A percentile compares a stretch with the other conserved stretches of the same genome.
Conservation (phyloP, 2,888 invertebrate species). For the Leptopilina myrica region DNA sequence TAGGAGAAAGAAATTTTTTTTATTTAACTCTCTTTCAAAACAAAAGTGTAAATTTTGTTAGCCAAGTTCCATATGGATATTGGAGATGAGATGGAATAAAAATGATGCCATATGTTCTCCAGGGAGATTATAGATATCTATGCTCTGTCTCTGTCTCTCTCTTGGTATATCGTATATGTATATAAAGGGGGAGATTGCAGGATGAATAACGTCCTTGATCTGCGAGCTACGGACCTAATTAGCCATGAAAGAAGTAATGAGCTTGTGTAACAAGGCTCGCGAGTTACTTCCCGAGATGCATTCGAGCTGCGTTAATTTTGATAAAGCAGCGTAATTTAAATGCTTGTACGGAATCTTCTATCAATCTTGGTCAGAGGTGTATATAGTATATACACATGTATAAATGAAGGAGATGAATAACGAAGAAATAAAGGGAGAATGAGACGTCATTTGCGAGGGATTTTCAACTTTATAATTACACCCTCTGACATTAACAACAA, state of each 20-base stretch:
- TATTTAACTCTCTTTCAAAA: no score
- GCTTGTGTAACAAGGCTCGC: conserved; percentile 8
- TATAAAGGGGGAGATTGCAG: conserved; percentile 7
- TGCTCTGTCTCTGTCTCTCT: neutral
- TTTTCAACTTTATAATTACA: no score
- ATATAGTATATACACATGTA: neutral
- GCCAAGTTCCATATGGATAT: no score
- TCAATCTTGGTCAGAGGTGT: neutral
- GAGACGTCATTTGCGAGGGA: neutral
- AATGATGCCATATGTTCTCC: conserved; percentile 25
- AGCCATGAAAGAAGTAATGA: conserved; percentile 30
- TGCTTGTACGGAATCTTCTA: neutral
- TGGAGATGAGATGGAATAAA: conserved; percentile 3
- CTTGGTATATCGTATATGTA: neutral
- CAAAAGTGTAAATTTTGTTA: no score
- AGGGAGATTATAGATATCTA: conserved; percentile 27
- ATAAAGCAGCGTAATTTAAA: conserved; percentile 31
- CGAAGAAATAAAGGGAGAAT: neutral
- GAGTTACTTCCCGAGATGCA: conserved; percentile 22
- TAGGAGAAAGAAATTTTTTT: no score
- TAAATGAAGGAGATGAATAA: neutral
- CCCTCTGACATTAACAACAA: no score
- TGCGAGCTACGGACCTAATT: conserved; percentile 11
- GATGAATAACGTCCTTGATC: conserved; percentile 33
- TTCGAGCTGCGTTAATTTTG: conserved; percentile 21